These are phyloP conservation scores for Heterotilapia buettikoferi DNA, from an alignment of 2,113 vertebrate genomes.

Conservation along the genomic window DNA sequence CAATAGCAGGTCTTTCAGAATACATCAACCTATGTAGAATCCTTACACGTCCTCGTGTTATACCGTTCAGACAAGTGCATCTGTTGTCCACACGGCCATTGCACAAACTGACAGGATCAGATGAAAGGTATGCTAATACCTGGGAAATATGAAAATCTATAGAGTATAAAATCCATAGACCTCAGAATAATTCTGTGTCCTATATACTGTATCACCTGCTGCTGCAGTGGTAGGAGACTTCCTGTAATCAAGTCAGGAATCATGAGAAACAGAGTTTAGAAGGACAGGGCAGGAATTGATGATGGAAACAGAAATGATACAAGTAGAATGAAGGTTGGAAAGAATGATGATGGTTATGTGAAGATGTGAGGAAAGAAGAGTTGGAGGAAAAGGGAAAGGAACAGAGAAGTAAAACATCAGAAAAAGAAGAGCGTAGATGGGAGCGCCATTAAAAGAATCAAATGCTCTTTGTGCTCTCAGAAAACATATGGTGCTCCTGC, in stretches of 20 bases:
- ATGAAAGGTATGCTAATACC: background rate
- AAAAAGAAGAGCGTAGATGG: background rate
- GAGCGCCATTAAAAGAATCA: slow-evolving; percentile 17
- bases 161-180: background rate
- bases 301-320: background rate
- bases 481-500: slow-evolving; percentile 45
- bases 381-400: background rate
- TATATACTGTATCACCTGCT: background rate
- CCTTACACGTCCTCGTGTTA: background rate
- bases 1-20: slow-evolving; percentile 8
- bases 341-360: background rate
- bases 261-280: background rate
- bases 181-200: background rate
- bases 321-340: background rate
- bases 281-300: background rate
- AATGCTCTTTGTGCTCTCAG: slow-evolving; percentile 39
- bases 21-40: slow-evolving; percentile 6
- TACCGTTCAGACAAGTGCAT: background rate
- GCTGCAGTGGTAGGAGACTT: background rate
- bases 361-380: background rate
- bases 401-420: background rate
- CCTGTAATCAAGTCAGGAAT: background rate
- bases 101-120: background rate
- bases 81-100: background rate
- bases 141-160: background rate